phyloP scores from a whole-genome alignment of 1,140 invertebrate genomes.

The Drosophila bocki region DNA sequence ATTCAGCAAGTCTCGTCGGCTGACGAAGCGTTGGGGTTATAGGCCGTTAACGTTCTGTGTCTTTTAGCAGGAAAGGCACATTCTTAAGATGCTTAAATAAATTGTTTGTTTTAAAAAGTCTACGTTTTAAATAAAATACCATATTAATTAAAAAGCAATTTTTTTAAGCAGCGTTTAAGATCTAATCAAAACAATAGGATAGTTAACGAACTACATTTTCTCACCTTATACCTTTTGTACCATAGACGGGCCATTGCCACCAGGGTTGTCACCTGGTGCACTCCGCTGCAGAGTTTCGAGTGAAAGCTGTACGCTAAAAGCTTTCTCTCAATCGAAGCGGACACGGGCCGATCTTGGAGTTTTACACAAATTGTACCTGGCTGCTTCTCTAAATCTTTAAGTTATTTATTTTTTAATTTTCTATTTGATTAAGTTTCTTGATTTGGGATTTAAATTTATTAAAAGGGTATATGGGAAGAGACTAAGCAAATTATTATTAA shows the following conservation, averaged over 20 bases:
- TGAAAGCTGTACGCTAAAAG: slow-evolving; percentile 8
- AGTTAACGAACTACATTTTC: not conserved
- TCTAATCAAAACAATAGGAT: not conserved
- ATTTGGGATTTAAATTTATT: not conserved
- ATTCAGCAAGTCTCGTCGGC: not conserved
- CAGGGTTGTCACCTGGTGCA: slow-evolving; percentile 34
- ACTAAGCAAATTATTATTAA: no score
- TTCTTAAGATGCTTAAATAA: not conserved
- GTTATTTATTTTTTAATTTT: not conserved
- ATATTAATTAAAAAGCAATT: no score
- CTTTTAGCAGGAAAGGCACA: not conserved
- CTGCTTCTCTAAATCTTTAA: not conserved
- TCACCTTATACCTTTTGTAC: not conserved
- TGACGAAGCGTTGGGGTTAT: not conserved
- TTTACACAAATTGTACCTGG: not conserved
- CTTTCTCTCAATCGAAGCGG: slow-evolving; percentile 19
- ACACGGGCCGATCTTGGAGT: not conserved
- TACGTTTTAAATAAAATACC: no score
- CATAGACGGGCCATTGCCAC: not conserved
- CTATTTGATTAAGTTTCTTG: not conserved
- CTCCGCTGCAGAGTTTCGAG: not conserved
- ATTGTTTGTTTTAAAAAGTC: no score
- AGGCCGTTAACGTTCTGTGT: not conserved
- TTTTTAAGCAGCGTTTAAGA: no score
- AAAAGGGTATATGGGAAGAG: no score